These are phyloP conservation scores for Lepidocyrtinus sp. DNA, from an alignment of 2,888 invertebrate genomes.

Conservation along the genomic window DNA sequence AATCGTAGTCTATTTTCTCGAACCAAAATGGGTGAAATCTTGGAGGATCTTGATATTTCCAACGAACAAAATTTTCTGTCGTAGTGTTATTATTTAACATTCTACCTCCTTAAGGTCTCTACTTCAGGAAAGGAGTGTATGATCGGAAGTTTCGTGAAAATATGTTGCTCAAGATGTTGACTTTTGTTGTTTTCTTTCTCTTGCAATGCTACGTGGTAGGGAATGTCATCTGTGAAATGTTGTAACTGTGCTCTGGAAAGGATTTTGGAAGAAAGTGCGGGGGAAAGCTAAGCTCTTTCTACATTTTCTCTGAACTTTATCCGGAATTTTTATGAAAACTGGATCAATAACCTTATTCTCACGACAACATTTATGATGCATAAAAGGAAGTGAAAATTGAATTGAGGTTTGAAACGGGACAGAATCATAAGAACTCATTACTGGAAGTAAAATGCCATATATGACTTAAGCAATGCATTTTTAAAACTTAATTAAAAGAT, in stretches of 20 bases:
- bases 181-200: no score
- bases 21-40: slow-evolving; percentile 48
- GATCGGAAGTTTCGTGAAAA: no score
- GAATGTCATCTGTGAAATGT: background rate
- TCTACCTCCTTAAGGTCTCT: no score
- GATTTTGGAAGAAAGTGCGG: background rate
- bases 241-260: background rate
- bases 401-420: no score
- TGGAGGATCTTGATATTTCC: slow-evolving; percentile 51
- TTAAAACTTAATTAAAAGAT: no score
- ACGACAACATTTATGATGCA: background rate
- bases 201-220: background rate
- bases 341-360: background rate
- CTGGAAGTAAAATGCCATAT: no score
- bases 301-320: background rate
- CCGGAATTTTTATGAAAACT: background rate
- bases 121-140: no score
- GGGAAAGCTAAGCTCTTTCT: background rate
- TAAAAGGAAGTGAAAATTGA: background rate
- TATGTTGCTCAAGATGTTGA: no score
- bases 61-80: slow-evolving; percentile 21
- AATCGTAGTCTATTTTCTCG: slow-evolving; percentile 49
- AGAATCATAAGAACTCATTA: no score
- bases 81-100: no score
- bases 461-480: no score